These are phyloP conservation scores for Drosophila funebris DNA, from an alignment of 1,140 invertebrate genomes.

Conservation along the genomic window DNA sequence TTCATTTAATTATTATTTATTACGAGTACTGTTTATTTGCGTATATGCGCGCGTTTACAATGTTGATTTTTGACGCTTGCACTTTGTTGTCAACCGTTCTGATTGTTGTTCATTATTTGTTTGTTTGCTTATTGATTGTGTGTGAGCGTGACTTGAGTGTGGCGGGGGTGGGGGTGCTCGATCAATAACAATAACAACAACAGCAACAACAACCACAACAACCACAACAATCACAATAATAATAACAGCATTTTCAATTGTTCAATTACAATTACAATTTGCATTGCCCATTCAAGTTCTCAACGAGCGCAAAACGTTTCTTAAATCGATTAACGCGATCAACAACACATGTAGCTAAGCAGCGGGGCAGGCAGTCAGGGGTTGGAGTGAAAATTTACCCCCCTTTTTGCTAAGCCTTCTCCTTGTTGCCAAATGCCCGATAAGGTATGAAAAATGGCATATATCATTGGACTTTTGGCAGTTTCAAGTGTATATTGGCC, in stretches of 20 bases:
- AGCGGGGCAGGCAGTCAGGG: constrained; percentile 4
- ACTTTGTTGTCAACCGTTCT: constrained; percentile 32
- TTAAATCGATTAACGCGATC: constrained; percentile 48
- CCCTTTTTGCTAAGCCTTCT: too few species aligned
- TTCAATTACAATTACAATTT: constrained; percentile 52
- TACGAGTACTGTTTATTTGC: constrained; percentile 60
- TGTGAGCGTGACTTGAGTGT: constrained; percentile 3
- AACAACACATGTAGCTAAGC: constrained; percentile 5
- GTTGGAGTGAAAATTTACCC: background rate
- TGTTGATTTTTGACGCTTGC: constrained; percentile 73
- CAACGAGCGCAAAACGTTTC: constrained; percentile 36
- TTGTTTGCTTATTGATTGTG: constrained; percentile 46
- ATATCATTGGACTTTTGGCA: constrained; percentile 58
- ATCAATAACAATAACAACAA: constrained; percentile 19
- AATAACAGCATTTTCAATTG: constrained; percentile 41
- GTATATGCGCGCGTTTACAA: constrained; percentile 56
- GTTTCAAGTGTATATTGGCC: constrained; percentile 74
- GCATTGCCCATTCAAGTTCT: constrained; percentile 42
- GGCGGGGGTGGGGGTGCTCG: background rate
- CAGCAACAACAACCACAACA: constrained; percentile 14
- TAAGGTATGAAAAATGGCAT: constrained; percentile 54
- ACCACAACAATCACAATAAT: constrained; percentile 15
- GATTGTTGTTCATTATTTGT: constrained; percentile 54
- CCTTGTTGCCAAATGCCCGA: constrained; percentile 32
- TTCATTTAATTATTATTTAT: constrained; percentile 80